Evolutionary conservation across 1,140 invertebrate species (phyloP).

Genomic region (Fopius arisanus): DNA sequence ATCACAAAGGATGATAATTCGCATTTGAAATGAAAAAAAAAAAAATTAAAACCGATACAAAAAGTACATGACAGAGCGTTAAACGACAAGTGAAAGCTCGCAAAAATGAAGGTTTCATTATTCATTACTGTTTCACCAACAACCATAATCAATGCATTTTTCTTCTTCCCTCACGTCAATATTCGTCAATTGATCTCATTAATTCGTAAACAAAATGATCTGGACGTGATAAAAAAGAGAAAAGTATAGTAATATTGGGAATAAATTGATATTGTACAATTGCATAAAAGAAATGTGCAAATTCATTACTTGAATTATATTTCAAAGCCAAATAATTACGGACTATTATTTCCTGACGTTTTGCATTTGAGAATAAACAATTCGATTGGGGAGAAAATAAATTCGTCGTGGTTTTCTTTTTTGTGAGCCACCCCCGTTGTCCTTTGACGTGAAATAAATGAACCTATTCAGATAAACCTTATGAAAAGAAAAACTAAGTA

Average conservation of each 20-base stretch:
- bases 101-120: neutral
- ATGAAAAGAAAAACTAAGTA: neutral
- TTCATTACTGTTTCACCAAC: neutral
- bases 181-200: neutral
- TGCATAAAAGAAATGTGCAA: neutral
- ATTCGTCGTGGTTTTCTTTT: neutral
- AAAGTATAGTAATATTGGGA: neutral
- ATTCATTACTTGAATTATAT: neutral
- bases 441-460: neutral
- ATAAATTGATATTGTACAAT: neutral
- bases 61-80: neutral
- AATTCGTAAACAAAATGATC: neutral
- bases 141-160: neutral
- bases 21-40: neutral
- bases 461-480: neutral
- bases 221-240: neutral
- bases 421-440: slow-evolving; percentile 3
- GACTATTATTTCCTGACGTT: neutral
- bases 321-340: neutral
- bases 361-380: neutral
- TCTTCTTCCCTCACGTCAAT: neutral
- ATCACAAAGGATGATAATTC: neutral
- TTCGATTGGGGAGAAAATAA: neutral
- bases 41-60: neutral
- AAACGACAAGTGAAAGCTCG: neutral